Evolutionary conservation across 1,140 invertebrate genomes (phyloP).

Genomic region (Drosophila murphyi): DNA sequence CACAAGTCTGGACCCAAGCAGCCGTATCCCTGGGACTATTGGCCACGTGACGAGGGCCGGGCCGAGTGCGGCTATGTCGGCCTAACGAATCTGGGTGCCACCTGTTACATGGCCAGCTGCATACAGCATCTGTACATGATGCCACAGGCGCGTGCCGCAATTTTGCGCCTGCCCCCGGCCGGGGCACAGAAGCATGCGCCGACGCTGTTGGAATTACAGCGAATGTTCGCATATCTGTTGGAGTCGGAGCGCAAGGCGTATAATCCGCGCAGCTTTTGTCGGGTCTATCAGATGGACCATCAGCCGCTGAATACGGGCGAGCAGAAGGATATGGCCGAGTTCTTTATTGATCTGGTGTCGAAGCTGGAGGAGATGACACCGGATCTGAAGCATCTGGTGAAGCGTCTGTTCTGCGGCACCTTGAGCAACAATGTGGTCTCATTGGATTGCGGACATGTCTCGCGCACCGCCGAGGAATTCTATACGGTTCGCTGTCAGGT

Average conservation of each 20-base stretch:
- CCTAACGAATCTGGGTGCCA: conserved; percentile 96
- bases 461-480: conserved; percentile 96
- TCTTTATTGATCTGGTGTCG: conserved; percentile 97
- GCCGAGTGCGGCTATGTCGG: conserved; percentile 98
- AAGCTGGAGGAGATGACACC: conserved; percentile 98
- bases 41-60: conserved; percentile 97
- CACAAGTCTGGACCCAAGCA: conserved; percentile 93
- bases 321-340: conserved; percentile 99
- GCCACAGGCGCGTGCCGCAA: conserved; percentile 93
- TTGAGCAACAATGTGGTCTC: conserved; percentile 98
- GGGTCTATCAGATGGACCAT: conserved; percentile 98
- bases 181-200: conserved; percentile 91
- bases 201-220: conserved; percentile 94
- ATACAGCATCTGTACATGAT: conserved; percentile 99
- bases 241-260: conserved; percentile 98
- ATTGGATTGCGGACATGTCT: conserved; percentile 96
- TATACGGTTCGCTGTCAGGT: conserved; percentile 98
- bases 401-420: conserved; percentile 96
- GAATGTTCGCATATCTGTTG: conserved; percentile 97
- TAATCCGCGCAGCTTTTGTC: conserved; percentile 97
- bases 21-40: conserved; percentile 97
- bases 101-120: conserved; percentile 98
- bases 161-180: conserved; percentile 87
- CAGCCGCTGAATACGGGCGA: conserved; percentile 97
- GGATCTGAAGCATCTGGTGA: conserved; percentile 94